Conservation (phyloP, 2,888 invertebrate genomes). For the Sepioteuthis lessoniana region DNA sequence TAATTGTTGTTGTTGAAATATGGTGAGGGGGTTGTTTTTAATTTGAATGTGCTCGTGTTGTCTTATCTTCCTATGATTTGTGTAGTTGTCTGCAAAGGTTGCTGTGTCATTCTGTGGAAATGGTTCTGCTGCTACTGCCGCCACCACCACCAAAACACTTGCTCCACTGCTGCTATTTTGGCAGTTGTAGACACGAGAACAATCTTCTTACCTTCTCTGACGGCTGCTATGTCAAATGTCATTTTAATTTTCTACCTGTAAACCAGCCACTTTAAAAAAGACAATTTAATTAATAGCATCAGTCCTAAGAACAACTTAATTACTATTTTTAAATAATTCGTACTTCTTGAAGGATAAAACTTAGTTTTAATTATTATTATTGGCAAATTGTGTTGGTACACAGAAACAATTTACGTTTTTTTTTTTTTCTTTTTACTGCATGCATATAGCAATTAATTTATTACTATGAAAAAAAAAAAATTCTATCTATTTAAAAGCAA, state of each 20-base stretch:
- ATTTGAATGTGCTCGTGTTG: neutral
- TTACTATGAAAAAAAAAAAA: no score
- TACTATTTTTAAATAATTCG: no score
- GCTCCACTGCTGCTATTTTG: constrained; percentile 24
- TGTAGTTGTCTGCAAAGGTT: neutral
- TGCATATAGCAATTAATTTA: no score
- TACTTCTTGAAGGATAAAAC: no score
- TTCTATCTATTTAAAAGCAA: no score
- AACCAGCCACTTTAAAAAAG: neutral
- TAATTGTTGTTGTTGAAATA: no score
- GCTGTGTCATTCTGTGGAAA: constrained; percentile 13
- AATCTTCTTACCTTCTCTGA: neutral
- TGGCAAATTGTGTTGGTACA: no score
- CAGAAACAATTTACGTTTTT: no score
- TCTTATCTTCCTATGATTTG: neutral
- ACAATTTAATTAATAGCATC: no score
- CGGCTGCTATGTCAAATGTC: constrained; percentile 7
- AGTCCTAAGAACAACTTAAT: no score
- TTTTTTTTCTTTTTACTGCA: no score
- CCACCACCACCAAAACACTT: neutral
- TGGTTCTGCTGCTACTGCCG: neutral
- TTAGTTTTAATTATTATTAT: no score
- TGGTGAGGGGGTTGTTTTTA: neutral
- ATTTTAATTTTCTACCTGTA: neutral
- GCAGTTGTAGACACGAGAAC: neutral